Percentiles rank a stretch among this genome's conserved stretches.
Conservation (phyloP, 2,888 invertebrate genomes). For the Thecophora atra region DNA sequence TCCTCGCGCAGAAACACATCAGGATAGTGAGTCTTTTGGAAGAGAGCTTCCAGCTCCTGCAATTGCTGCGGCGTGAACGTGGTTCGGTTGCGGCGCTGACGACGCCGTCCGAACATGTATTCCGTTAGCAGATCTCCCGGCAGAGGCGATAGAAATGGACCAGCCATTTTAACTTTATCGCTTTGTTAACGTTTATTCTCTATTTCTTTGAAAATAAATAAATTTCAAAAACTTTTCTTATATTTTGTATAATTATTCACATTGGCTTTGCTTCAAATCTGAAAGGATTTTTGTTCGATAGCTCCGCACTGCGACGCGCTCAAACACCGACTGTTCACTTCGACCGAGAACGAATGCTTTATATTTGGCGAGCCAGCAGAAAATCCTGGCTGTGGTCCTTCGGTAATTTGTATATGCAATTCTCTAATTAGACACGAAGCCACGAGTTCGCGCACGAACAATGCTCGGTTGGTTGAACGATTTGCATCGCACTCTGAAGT, state of each 20-base stretch:
- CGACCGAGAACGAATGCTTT: conserved; percentile 30
- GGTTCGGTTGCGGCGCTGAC: conserved; percentile 89
- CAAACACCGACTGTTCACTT: conserved; percentile 44
- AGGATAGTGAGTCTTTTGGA: conserved; percentile 94
- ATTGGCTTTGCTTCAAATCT: background rate
- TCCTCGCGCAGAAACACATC: conserved; percentile 86
- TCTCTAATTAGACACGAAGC: conserved; percentile 21
- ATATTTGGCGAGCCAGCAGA: conserved; percentile 26
- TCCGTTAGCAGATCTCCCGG: conserved; percentile 90
- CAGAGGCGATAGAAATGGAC: conserved; percentile 84
- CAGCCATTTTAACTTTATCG: conserved; percentile 71
- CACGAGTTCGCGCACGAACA: conserved; percentile 7
- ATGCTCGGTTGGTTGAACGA: background rate
- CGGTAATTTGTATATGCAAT: conserved; percentile 13
- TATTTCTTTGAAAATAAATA: background rate
- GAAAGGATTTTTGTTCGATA: background rate
- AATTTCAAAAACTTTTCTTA: background rate
- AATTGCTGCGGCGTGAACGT: conserved; percentile 95
- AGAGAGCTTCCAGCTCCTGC: conserved; percentile 88
- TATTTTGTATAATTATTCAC: background rate
- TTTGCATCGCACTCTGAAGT: background rate
- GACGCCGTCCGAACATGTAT: conserved; percentile 90
- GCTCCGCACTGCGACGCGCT: conserved; percentile 37
- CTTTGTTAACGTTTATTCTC: background rate
- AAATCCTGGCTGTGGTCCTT: conserved; percentile 20